phyloP scores from a whole-genome alignment of 1,140 invertebrate species.

The Oscheius sp. region DNA sequence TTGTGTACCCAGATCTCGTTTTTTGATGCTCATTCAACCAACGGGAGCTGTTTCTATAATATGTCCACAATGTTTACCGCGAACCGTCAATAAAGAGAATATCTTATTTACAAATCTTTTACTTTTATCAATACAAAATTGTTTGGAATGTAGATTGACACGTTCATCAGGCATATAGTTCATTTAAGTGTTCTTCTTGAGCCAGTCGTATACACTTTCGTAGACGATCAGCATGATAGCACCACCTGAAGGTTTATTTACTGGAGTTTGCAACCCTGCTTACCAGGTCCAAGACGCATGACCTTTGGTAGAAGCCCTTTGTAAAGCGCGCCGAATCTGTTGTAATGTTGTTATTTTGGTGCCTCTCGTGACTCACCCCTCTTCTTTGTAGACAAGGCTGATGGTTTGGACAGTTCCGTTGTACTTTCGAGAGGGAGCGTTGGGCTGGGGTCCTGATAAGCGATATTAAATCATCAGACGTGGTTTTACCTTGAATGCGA shows the following conservation, averaged over 20 bases:
- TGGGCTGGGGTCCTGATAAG: conserved; percentile 79
- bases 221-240: conserved; percentile 85
- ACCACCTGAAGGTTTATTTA: conserved; percentile 65
- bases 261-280: not conserved
- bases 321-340: conserved; percentile 74
- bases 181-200: conserved; percentile 63
- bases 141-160: no score
- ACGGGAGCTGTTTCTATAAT: no score
- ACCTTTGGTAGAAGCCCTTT: conserved; percentile 87
- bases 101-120: no score
- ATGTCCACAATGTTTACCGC: no score
- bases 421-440: conserved; percentile 73
- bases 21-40: no score
- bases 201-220: conserved; percentile 68
- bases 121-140: no score
- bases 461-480: not conserved
- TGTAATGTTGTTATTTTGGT: not conserved
- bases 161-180: no score
- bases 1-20: no score
- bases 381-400: conserved; percentile 74
- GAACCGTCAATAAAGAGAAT: no score
- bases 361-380: conserved; percentile 67
- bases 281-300: conserved; percentile 77
- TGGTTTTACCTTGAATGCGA: conserved; percentile 72
- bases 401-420: conserved; percentile 74